Base-by-base conservation (phyloP, 2,888 invertebrate species). In the Spisula subtruncata region DNA sequence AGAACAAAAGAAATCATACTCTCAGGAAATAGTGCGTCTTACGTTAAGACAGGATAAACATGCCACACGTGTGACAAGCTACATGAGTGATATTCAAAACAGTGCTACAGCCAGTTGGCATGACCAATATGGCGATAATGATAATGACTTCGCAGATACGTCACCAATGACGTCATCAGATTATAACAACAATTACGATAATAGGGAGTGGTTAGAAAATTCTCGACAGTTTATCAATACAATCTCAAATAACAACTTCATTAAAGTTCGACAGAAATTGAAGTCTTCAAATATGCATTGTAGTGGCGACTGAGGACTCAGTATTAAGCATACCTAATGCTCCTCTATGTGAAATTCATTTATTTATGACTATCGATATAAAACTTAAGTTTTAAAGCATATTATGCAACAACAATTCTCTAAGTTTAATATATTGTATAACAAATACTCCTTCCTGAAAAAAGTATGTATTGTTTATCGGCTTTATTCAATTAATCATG, bases 1-100 rank as follows among this genome's bases (percentile, higher is more conserved):
- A 29, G 93, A 92, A 82, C 88, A 89, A 29, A 89, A 83, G 48
- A 90, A 92, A 71, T 85, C 54, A 12, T 89, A 91, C 25, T 89
- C 92, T 0, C 91, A 93, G 14, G 95, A 94, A 75, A 92, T 92
- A 20, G 93, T 95, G 16, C 93, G 92, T 54, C 85, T 95, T 75
- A 94, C 94, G 10, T 86, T 95, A 20, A 90, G 95, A 14, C 94
- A 95, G 46, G 95, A 95, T 83, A 93, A 94, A 54, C 91, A 91
- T 71, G 90, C 93, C 20, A 94, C 95, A 12, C 92, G 94, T 4
- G 93, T 93, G 20, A 91, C 90, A 12, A 95, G 94, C 48, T 95
- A 95, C 83, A 95, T 95, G 95, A 92, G 92, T 82, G 95, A 95
- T 60, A 94, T 95, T 60, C 93, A 89, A 46, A 83, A 85, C 29